Percentiles rank a stretch among this genome's conserved stretches.
Evolutionary conservation across 2,797 vertebrate species (phyloP).

Genomic region (Chelmon rostratus): DNA sequence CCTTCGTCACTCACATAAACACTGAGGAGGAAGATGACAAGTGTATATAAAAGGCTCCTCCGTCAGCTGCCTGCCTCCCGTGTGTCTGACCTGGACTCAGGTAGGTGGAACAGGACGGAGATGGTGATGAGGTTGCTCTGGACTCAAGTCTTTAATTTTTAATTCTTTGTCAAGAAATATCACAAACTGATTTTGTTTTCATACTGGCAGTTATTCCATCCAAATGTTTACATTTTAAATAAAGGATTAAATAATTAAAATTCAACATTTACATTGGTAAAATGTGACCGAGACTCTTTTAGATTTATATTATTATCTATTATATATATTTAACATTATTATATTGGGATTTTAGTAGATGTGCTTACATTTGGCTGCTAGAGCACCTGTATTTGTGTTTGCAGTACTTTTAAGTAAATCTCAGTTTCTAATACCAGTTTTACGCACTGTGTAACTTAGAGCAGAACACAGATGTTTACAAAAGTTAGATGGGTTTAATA

Average conservation of each 20-base stretch:
- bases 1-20: background rate
- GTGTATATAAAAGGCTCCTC: background rate
- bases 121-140: background rate
- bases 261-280: background rate
- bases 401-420: background rate
- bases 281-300: background rate
- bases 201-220: background rate
- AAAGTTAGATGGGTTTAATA: too few species aligned
- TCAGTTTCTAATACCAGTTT: too few species aligned
- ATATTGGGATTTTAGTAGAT: too few species aligned
- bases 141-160: background rate
- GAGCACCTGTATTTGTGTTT: background rate
- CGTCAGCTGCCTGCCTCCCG: background rate
- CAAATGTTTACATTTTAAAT: background rate
- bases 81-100: constrained; percentile 43
- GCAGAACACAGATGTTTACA: background rate
- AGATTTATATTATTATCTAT: too few species aligned
- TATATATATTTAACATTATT: too few species aligned
- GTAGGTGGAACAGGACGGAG: constrained; percentile 30
- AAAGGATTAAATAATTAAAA: background rate
- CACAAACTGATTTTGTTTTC: background rate
- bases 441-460: background rate
- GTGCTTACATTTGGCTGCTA: background rate
- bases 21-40: background rate
- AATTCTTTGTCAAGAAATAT: background rate